Conservation (phyloP, 2,113 vertebrate species). For the Syngnathus floridae region DNA sequence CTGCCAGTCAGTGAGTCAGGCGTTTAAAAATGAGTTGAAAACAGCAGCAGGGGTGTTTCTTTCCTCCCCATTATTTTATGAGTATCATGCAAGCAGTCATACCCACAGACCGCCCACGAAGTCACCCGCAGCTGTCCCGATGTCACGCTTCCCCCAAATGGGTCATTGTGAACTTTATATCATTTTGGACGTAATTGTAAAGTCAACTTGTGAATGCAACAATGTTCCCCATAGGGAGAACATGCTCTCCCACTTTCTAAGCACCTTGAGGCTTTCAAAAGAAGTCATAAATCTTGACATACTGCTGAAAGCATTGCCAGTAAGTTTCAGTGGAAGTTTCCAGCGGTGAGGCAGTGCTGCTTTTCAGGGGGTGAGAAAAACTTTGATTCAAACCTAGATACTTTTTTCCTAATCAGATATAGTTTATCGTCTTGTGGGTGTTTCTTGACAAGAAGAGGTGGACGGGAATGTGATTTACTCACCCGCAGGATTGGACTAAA, state of each 20-base stretch:
- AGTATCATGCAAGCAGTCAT: conserved; percentile 9
- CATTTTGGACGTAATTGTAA: conserved; percentile 30
- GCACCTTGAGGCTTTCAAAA: conserved; percentile 37
- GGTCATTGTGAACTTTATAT: conserved; percentile 30
- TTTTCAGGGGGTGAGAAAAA: background rate
- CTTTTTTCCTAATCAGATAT: background rate
- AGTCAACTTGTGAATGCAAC: conserved; percentile 15
- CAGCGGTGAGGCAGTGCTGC: conserved; percentile 1
- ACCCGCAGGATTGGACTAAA: too few relatives aligned
- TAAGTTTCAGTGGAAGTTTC: conserved; percentile 22
- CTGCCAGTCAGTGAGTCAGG: background rate
- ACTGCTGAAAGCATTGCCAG: conserved; percentile 4
- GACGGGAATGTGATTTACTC: background rate
- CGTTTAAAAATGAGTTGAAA: background rate
- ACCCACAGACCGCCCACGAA: conserved; percentile 11
- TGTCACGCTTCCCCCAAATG: conserved; percentile 28
- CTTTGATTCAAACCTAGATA: background rate
- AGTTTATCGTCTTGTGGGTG: background rate
- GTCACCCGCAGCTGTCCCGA: conserved; percentile 22
- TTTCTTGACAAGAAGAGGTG: conserved; percentile 3
- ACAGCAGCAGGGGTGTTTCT: background rate
- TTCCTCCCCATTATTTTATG: too few relatives aligned
- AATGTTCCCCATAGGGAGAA: conserved; percentile 7
- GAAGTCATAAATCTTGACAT: conserved; percentile 25
- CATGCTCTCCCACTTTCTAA: conserved; percentile 16